A percentile compares a stretch with the other conserved stretches of the same genome.
Evolutionary conservation across 2,113 vertebrate species (phyloP).

Genomic region (Stegastes partitus): DNA sequence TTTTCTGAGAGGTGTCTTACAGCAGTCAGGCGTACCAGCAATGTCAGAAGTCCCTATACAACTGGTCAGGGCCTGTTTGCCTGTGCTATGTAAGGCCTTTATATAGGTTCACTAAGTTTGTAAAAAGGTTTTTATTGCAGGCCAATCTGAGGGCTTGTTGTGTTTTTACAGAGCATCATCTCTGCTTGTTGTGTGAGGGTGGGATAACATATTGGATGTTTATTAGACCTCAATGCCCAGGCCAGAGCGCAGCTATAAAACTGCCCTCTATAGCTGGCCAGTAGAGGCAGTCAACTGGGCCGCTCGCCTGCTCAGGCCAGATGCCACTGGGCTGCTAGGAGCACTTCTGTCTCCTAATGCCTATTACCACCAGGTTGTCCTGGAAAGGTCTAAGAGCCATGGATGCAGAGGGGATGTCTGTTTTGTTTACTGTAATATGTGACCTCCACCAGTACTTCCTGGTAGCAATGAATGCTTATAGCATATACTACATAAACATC

Average conservation of each 20-base stretch:
- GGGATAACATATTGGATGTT: constrained; percentile 81
- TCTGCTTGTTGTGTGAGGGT: constrained; percentile 71
- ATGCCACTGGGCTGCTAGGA: constrained; percentile 73
- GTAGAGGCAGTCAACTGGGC: constrained; percentile 71
- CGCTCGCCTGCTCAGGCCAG: constrained; percentile 74
- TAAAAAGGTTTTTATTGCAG: constrained; percentile 80
- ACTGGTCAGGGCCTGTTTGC: constrained; percentile 28
- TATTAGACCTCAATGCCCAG: constrained; percentile 80
- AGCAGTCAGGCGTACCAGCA: constrained; percentile 12
- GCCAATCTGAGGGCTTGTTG: constrained; percentile 67
- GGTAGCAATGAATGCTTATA: constrained; percentile 6
- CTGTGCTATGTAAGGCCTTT: constrained; percentile 45
- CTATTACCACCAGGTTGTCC: constrained; percentile 61
- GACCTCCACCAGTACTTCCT: constrained; percentile 28
- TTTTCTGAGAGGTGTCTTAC: constrained; percentile 32
- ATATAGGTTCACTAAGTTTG: constrained; percentile 73
- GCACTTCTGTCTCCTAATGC: constrained; percentile 58
- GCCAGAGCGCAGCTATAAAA: constrained; percentile 78
- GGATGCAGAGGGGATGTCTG: constrained; percentile 36
- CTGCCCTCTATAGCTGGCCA: constrained; percentile 63
- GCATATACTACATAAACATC: constrained; percentile 26
- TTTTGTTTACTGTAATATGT: constrained; percentile 56
- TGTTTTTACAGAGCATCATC: constrained; percentile 81
- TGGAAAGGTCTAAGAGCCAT: constrained; percentile 56
- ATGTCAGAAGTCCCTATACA: constrained; percentile 39